Evolutionary conservation across 2,113 vertebrate species (phyloP).

Genomic region (Nansenia antarctica): DNA sequence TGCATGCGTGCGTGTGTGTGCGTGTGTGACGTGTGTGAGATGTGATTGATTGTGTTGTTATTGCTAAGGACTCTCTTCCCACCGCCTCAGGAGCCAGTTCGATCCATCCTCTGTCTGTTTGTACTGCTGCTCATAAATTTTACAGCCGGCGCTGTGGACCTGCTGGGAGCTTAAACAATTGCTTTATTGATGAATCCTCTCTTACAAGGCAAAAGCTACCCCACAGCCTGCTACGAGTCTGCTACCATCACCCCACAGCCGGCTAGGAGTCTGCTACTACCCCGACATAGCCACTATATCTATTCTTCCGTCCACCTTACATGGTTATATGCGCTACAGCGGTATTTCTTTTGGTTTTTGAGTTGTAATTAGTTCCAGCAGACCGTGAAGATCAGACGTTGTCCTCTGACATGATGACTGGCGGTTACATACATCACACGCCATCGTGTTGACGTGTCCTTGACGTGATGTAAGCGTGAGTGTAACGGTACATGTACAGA

Average conservation of each 20-base stretch:
- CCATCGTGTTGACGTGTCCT: no score
- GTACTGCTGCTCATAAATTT: conserved; percentile 78
- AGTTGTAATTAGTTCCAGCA: background rate
- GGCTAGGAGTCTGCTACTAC: conserved; percentile 32
- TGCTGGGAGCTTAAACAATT: conserved; percentile 77
- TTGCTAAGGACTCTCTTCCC: conserved; percentile 82
- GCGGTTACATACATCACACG: no score
- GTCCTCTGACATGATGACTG: no score
- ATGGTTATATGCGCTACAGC: background rate
- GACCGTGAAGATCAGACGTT: no score
- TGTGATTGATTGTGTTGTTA: conserved; percentile 84
- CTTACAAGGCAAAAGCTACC: conserved; percentile 54
- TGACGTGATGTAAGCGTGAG: no score
- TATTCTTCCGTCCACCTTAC: background rate
- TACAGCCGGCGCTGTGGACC: conserved; percentile 63
- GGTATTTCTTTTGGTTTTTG: background rate
- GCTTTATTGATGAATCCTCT: conserved; percentile 77
- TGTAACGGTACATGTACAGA: no score
- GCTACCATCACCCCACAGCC: conserved; percentile 32
- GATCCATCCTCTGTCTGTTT: conserved; percentile 78
- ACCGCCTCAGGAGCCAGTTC: conserved; percentile 75
- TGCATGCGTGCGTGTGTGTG: no score
- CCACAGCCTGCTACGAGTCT: conserved; percentile 31
- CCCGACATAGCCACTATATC: conserved; percentile 10
- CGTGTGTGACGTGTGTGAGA: conserved; percentile 66